Evolutionary conservation across 2,113 vertebrate species (phyloP).

Genomic region (Canis aureus): DNA sequence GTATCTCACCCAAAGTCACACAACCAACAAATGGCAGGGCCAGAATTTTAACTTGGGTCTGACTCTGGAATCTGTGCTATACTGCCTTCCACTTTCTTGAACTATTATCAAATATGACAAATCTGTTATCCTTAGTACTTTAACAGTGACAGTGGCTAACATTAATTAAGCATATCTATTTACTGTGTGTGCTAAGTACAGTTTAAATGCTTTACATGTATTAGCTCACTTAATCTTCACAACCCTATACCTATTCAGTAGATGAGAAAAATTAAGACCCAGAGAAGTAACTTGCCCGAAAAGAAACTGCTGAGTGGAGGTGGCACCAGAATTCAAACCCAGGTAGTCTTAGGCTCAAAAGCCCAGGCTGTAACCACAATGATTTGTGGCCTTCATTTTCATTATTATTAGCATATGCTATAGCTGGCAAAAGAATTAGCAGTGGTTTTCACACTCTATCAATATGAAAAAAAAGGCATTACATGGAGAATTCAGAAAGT

Average conservation of each 20-base stretch:
- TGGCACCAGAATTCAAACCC: neutral
- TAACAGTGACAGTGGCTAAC: neutral
- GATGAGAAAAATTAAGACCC: neutral
- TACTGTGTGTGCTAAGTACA: neutral
- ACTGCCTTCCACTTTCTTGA: neutral
- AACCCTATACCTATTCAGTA: neutral
- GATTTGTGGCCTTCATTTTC: neutral
- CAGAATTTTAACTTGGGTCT: neutral
- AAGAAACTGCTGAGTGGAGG: neutral
- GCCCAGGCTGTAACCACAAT: neutral
- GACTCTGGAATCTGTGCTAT: neutral
- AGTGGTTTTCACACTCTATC: neutral
- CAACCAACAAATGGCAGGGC: neutral
- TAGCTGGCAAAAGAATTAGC: neutral
- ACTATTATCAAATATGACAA: neutral
- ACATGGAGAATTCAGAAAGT: neutral
- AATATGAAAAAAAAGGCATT: neutral
- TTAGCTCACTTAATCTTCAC: neutral
- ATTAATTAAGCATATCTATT: neutral
- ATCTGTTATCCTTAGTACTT: neutral
- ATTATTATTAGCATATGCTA: neutral
- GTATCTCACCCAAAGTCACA: neutral
- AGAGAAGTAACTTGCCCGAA: neutral
- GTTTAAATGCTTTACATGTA: conserved; percentile 13
- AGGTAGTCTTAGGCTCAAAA: neutral